These are phyloP conservation scores for Lepidotrigona ventralis DNA, from an alignment of 1,140 invertebrate genomes.

Conservation along the genomic window DNA sequence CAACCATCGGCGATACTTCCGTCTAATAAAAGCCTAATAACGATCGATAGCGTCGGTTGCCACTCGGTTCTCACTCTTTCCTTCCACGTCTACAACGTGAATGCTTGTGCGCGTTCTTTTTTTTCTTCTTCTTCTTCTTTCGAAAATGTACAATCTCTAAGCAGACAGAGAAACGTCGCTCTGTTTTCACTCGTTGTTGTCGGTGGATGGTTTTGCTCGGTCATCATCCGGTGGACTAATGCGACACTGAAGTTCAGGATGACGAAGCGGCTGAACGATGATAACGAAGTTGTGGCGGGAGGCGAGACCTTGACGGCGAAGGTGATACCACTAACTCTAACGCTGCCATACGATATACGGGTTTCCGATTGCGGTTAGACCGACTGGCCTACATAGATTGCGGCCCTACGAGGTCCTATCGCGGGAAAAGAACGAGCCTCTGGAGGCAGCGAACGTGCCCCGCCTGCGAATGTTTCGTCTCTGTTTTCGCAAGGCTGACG, in stretches of 20 bases:
- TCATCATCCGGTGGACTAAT: conserved; percentile 38
- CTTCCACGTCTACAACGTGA: not conserved
- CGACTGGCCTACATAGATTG: conserved; percentile 76
- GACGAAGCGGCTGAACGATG: conserved; percentile 36
- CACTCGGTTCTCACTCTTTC: conserved; percentile 41
- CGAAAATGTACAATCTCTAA: not conserved
- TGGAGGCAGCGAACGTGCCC: not conserved
- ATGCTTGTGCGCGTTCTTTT: not conserved
- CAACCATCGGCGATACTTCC: conserved; percentile 61
- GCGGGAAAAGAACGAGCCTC: conserved; percentile 8
- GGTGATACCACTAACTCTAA: conserved; percentile 64
- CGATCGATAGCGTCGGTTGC: conserved; percentile 70
- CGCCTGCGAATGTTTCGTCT: not conserved
- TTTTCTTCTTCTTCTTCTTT: not conserved
- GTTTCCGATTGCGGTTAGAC: conserved; percentile 69
- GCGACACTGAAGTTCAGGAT: conserved; percentile 52
- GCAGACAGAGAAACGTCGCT: not conserved
- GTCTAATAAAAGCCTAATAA: conserved; percentile 76
- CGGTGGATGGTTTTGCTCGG: not conserved
- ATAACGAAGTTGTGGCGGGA: conserved; percentile 55
- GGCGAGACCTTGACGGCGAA: conserved; percentile 71
- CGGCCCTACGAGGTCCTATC: conserved; percentile 57
- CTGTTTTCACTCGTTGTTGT: not conserved
- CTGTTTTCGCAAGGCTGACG: not conserved
- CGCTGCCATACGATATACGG: conserved; percentile 69